A percentile compares a stretch with the other conserved stretches of the same genome.
Evolutionary conservation across 2,797 vertebrate genomes (phyloP).

Genomic region (Parotocinclus haroldoi): DNA sequence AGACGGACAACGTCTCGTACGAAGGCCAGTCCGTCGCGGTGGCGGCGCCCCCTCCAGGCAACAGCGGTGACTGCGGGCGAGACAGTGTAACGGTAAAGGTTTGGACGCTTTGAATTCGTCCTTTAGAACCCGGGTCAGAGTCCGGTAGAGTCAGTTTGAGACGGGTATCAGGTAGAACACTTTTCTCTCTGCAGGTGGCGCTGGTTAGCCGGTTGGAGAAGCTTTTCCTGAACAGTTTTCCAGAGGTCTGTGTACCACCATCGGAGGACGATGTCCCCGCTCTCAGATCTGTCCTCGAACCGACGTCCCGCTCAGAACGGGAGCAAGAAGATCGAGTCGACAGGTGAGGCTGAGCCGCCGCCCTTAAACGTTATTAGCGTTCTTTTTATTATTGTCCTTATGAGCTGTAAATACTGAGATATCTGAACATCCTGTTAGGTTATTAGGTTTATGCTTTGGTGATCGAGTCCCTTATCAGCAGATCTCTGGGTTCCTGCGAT

Average conservation of each 20-base stretch:
- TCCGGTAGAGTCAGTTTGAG: too few relatives aligned
- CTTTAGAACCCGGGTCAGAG: too few relatives aligned
- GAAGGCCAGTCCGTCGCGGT: constrained; percentile 61
- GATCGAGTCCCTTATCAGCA: too few relatives aligned
- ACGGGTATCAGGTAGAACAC: too few relatives aligned
- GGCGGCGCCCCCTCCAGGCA: constrained; percentile 42
- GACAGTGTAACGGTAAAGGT: constrained; percentile 59
- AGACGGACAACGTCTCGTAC: constrained; percentile 64
- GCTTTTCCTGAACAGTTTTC: constrained; percentile 87
- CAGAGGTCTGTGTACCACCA: constrained; percentile 59
- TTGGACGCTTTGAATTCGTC: background rate
- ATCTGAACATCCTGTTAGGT: too few relatives aligned
- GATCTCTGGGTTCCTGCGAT: too few relatives aligned
- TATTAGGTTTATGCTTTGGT: too few relatives aligned
- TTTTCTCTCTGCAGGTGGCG: constrained; percentile 61
- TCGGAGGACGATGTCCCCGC: constrained; percentile 71
- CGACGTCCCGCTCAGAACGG: constrained; percentile 45
- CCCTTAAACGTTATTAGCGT: too few relatives aligned
- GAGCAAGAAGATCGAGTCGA: constrained; percentile 24
- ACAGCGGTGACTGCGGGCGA: constrained; percentile 54
- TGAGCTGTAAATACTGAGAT: too few relatives aligned
- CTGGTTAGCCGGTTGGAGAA: constrained; percentile 81
- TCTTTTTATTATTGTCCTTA: too few relatives aligned
- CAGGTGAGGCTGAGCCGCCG: constrained; percentile 48
- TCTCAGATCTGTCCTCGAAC: constrained; percentile 76